Evolutionary conservation across 1,140 invertebrate species (phyloP).

Genomic region (Zaprionus davidi): DNA sequence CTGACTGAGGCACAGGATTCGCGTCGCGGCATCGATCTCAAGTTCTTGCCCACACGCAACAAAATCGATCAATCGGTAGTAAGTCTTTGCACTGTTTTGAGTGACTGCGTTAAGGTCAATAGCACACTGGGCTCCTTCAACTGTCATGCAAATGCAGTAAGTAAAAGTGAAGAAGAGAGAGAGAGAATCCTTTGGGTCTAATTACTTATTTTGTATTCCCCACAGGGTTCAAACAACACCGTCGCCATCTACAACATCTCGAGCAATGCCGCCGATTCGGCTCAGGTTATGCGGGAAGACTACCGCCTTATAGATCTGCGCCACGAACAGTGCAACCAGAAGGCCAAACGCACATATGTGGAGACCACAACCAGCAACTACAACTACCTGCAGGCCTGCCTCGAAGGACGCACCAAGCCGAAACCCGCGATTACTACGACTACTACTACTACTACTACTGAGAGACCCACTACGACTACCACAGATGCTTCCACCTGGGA

Average conservation of each 20-base stretch:
- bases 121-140: constrained; percentile 67
- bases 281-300: constrained; percentile 64
- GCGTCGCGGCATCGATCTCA: constrained; percentile 58
- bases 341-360: constrained; percentile 68
- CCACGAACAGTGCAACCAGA: constrained; percentile 63
- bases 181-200: neutral
- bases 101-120: constrained; percentile 44
- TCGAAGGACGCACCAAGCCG: constrained; percentile 62
- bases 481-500: no score
- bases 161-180: constrained; percentile 10
- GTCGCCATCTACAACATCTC: constrained; percentile 71
- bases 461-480: constrained; percentile 40
- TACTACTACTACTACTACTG: constrained; percentile 54
- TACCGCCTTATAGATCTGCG: constrained; percentile 71
- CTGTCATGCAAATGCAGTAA: constrained; percentile 69
- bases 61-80: constrained; percentile 45
- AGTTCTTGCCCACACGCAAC: constrained; percentile 52
- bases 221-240: constrained; percentile 73
- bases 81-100: constrained; percentile 50
- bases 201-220: neutral
- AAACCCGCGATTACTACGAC: constrained; percentile 45
- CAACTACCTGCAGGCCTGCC: constrained; percentile 68
- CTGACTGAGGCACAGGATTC: constrained; percentile 34
- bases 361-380: constrained; percentile 67
- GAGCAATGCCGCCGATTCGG: constrained; percentile 71